Percentiles rank a stretch among this genome's conserved stretches.
Conservation (phyloP, 2,113 vertebrate genomes). For the Okapia johnstoni region DNA sequence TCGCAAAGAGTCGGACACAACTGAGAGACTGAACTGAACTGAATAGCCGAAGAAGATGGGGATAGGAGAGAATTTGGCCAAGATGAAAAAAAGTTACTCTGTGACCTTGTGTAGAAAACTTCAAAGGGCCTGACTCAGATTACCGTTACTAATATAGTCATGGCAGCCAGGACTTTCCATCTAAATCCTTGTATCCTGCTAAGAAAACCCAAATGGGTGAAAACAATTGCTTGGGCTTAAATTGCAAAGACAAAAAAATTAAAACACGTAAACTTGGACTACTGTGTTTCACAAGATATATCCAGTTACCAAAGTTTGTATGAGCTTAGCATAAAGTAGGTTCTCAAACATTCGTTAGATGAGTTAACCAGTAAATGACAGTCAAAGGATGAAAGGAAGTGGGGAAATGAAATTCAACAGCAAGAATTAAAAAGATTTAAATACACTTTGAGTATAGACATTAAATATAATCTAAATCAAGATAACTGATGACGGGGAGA, state of each 20-base stretch:
- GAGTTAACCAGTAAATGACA: not conserved
- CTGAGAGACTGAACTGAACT: no score
- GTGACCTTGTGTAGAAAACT: conserved; percentile 6
- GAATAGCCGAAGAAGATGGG: not conserved
- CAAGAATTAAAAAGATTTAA: not conserved
- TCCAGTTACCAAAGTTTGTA: conserved; percentile 7
- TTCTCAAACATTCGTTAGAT: not conserved
- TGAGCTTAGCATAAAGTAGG: not conserved
- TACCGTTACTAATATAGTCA: not conserved
- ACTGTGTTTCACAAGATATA: not conserved
- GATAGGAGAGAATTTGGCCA: not conserved
- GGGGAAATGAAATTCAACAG: not conserved
- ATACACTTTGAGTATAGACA: not conserved
- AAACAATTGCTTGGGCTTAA: not conserved
- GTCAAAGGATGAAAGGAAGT: not conserved
- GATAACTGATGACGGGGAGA: not conserved
- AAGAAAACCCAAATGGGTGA: not conserved
- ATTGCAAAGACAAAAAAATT: not conserved
- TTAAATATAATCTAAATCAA: not conserved
- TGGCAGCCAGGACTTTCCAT: not conserved
- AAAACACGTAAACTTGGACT: not conserved
- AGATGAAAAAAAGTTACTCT: not conserved
- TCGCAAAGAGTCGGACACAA: no score
- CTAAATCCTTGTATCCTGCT: not conserved
- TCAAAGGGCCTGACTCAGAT: conserved; percentile 8